Conservation (phyloP, 2,888 invertebrate species). For the Elmis aenea region DNA sequence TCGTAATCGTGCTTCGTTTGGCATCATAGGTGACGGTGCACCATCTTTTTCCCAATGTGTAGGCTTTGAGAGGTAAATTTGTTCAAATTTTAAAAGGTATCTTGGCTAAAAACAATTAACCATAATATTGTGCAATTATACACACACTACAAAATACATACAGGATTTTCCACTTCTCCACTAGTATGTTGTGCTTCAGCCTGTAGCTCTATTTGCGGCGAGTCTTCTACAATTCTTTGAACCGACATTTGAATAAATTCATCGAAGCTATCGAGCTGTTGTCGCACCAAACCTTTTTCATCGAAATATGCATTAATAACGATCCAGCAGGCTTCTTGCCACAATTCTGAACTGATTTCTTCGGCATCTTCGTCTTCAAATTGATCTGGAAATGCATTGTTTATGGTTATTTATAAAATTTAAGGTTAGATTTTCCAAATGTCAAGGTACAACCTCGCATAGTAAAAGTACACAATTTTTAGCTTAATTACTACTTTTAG, state of each 20-base stretch:
- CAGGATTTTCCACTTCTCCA: conserved; percentile 86
- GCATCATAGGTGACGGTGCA: conserved; percentile 99
- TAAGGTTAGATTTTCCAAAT: conserved; percentile 3
- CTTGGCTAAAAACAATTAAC: conserved; percentile 65
- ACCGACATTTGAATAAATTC: conserved; percentile 99
- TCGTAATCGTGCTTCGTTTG: conserved; percentile 95
- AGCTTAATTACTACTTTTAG: background rate
- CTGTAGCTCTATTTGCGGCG: conserved; percentile 94
- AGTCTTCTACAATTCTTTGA: conserved; percentile 98
- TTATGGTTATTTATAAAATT: conserved; percentile 1
- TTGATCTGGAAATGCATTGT: conserved; percentile 33
- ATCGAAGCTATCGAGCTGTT: conserved; percentile 98
- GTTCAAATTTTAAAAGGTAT: conserved; percentile 94
- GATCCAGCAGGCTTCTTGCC: conserved; percentile 99
- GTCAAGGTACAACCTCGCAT: no score
- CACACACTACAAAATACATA: conserved; percentile 33
- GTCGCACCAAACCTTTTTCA: conserved; percentile 97
- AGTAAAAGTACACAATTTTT: conserved; percentile 7
- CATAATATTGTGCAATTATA: conserved; percentile 5
- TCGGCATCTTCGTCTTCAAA: conserved; percentile 86
- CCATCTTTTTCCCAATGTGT: conserved; percentile 99
- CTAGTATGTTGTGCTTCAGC: conserved; percentile 97
- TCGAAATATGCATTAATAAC: conserved; percentile 99
- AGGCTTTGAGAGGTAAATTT: conserved; percentile 98
- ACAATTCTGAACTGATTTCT: conserved; percentile 95